Base-by-base conservation (phyloP, 2,113 vertebrate genomes). In the Gallinago paraguaiae region DNA sequence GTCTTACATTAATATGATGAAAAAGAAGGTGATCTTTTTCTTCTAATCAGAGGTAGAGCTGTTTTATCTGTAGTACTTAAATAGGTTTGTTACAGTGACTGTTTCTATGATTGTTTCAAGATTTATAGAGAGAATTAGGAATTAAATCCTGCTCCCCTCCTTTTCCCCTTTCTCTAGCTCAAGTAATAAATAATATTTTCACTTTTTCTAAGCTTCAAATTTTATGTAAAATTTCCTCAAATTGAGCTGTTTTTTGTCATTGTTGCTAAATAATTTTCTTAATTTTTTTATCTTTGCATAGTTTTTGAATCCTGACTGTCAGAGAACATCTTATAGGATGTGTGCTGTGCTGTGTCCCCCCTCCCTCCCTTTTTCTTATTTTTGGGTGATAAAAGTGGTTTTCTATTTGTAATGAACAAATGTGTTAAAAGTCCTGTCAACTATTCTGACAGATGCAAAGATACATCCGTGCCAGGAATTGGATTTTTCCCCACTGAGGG, bases 391-490 rank as follows among this genome's bases (percentile, higher is more conserved):
- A 85, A 43, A 94, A 84, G 19, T 20, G 6, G 17, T 81, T 93
- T 93, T 85, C 39, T 74, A 30, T 82, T 89, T 31, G 37, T 88
- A 93, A 95, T 91, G 72, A 89, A 54, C 14, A 90, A 96, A 94
- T 65, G 75, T 93, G 92, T 83, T 92, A 63, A 65, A 94, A 19
- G 37, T 88, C 22, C 22, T 93, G 54, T 82, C 76, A 95, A 28
- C 13, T 95, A 41, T 86, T 16, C 48, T 91, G 88, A 85, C 60
- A 95, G 78, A 85, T 96, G n/a, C 86, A 39, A 80, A 69, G 95
- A 39, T 9, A 39, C 37, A 39, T 39, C 37, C 37, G 37, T 39
- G 37, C 37, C 37, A 39, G 37, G 37, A 39, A 39, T 39, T 10
- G 37, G 37, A 39, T 39, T 92, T 96, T 90, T 35, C 31, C 56